Evolutionary conservation across 2,113 vertebrate species (phyloP).

Genomic region (Archilochus colubris): DNA sequence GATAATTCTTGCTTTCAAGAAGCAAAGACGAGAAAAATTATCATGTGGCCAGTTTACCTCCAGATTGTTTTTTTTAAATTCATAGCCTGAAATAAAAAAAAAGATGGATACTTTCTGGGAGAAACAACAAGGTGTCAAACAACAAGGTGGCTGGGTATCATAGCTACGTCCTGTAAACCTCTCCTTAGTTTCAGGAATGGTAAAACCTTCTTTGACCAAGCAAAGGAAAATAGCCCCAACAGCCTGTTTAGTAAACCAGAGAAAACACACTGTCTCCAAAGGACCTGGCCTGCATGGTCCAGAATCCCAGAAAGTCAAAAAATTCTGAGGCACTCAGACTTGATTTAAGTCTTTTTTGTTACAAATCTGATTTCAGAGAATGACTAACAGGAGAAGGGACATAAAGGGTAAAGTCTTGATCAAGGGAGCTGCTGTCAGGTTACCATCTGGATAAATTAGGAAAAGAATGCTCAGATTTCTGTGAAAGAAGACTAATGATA

Average conservation of each 20-base stretch:
- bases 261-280: slow-evolving; percentile 50
- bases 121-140: background rate
- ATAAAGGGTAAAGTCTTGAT: slow-evolving; percentile 79
- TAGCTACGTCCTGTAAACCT: background rate
- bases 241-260: slow-evolving; percentile 15
- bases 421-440: slow-evolving; percentile 78
- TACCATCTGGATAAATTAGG: slow-evolving; percentile 81
- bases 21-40: background rate
- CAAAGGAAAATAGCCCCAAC: background rate
- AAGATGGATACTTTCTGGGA: background rate
- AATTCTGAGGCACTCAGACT: slow-evolving; percentile 70
- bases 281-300: slow-evolving; percentile 46
- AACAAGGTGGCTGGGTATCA: background rate
- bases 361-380: slow-evolving; percentile 78
- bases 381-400: slow-evolving; percentile 80
- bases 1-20: background rate
- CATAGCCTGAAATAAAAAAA: background rate
- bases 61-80: background rate
- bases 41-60: background rate
- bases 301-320: slow-evolving; percentile 62
- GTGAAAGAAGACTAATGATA: slow-evolving; percentile 78
- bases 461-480: slow-evolving; percentile 76
- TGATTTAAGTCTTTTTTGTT: slow-evolving; percentile 79
- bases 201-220: background rate
- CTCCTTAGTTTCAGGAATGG: background rate